Base-by-base conservation (phyloP, 2,888 invertebrate species). In the Microplitis manilae region DNA sequence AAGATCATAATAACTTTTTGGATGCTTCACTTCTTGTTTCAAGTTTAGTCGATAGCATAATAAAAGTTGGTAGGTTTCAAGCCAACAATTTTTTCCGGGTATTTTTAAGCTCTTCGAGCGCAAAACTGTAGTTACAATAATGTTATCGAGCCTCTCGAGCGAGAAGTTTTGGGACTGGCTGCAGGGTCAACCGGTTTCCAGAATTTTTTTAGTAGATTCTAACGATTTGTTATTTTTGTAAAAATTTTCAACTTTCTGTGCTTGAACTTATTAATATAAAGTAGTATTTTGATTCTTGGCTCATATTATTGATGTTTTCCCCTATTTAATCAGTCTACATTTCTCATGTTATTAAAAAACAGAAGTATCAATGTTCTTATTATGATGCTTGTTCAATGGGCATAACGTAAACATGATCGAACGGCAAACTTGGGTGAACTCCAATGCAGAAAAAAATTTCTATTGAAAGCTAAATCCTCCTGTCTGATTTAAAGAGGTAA, bases 361-460 rank as follows among this genome's bases (percentile, higher is more conserved):
- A 41, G 2, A 40, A 41, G 17, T 15, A 41, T 15, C 17, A 41
- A 38, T 20, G 9, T 17, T 15, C n/a, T 50, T 9, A 50, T 50
- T 50, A 50, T 50, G 50, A 68, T 40, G 39, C 7, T 68, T 50
- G 41, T 68, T 41, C 68, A 68, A 68, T 68, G n/a, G 68, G 50
- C 68, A 41, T 40, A 68, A 30, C 6, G 50, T 8, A 40, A 50
- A 41, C 70, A 60, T 70, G 38, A 60, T 70, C 39, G 59, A 70
- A 70, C 38, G 70, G 50, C n/a, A 70, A 41, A 70, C 64, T 64
- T 65, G 65, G 70, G 70, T 59, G 30, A 71, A 76, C 67, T 72
- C 68, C 76, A 76, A 62, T 61, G 72, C 61, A 60, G 76, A 76
- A 77, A 78, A 77, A 77, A 78, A 78, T 80, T 78, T 73, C 73